Evolutionary conservation across 1,140 invertebrate species (phyloP).

Genomic region (Bombus ignitus): DNA sequence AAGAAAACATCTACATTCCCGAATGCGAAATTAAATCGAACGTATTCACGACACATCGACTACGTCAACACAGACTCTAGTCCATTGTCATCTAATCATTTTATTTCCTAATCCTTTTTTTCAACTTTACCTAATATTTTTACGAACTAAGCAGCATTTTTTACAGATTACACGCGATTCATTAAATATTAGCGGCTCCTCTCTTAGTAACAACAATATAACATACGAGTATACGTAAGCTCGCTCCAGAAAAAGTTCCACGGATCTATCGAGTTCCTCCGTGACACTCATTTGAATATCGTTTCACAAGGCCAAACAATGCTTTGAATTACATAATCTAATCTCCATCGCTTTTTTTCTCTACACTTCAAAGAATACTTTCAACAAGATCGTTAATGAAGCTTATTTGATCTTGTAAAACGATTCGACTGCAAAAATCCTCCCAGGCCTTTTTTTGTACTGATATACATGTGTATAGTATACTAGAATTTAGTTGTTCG

Average conservation of each 20-base stretch:
- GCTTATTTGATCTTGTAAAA: slow-evolving; percentile 62
- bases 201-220: slow-evolving; percentile 60
- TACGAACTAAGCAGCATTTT: slow-evolving; percentile 57
- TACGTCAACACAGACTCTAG: slow-evolving; percentile 9
- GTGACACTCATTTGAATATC: slow-evolving; percentile 25
- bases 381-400: neutral
- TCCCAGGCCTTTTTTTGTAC: slow-evolving; percentile 57
- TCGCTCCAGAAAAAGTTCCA: slow-evolving; percentile 53
- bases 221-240: slow-evolving; percentile 66
- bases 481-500: slow-evolving; percentile 13
- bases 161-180: slow-evolving; percentile 50
- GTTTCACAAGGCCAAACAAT: slow-evolving; percentile 65
- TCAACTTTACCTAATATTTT: neutral
- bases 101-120: neutral
- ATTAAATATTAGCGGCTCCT: slow-evolving; percentile 60
- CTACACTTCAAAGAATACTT: neutral
- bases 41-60: neutral
- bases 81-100: neutral
- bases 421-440: slow-evolving; percentile 38
- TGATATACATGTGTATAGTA: slow-evolving; percentile 2
- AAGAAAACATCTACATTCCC: neutral
- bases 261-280: slow-evolving; percentile 23
- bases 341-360: neutral
- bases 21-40: slow-evolving; percentile 9
- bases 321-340: neutral